phyloP scores from a whole-genome alignment of 2,888 invertebrate genomes.

The Drosophila imparisetae region DNA sequence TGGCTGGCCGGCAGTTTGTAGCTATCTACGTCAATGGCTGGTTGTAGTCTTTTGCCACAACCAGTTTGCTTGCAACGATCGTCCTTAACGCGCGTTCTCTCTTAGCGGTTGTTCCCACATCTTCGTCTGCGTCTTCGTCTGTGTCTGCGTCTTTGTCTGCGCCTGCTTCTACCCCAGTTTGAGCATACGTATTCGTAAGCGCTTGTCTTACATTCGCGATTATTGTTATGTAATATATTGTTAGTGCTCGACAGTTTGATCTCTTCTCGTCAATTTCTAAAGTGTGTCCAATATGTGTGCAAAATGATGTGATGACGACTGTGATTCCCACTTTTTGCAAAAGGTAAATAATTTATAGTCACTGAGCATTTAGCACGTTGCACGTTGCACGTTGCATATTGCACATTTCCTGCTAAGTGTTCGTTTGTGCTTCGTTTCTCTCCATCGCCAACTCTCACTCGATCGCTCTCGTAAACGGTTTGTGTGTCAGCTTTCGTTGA shows the following conservation, averaged over 20 bases:
- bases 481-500: neutral
- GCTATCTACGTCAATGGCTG: slow-evolving; percentile 32
- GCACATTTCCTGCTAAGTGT: neutral
- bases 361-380: slow-evolving; percentile 13
- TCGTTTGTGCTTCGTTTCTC: neutral
- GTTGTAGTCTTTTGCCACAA: slow-evolving; percentile 43
- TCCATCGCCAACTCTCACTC: neutral
- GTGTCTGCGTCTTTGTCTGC: neutral
- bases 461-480: neutral
- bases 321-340: neutral
- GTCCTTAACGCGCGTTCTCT: slow-evolving; percentile 62
- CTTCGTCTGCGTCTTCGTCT: slow-evolving; percentile 2
- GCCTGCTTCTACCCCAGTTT: neutral
- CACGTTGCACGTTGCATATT: slow-evolving; percentile 5
- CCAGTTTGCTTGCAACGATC: slow-evolving; percentile 74
- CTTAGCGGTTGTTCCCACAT: slow-evolving; percentile 11
- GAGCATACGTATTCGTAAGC: neutral
- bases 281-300: neutral
- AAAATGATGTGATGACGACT: neutral
- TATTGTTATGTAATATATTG: neutral
- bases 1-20: slow-evolving; percentile 33
- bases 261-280: neutral
- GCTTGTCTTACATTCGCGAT: neutral
- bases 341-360: neutral
- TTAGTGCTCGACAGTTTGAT: slow-evolving; percentile 1